Conservation (phyloP, 2,113 vertebrate genomes). For the Formicarius rufipectus region DNA sequence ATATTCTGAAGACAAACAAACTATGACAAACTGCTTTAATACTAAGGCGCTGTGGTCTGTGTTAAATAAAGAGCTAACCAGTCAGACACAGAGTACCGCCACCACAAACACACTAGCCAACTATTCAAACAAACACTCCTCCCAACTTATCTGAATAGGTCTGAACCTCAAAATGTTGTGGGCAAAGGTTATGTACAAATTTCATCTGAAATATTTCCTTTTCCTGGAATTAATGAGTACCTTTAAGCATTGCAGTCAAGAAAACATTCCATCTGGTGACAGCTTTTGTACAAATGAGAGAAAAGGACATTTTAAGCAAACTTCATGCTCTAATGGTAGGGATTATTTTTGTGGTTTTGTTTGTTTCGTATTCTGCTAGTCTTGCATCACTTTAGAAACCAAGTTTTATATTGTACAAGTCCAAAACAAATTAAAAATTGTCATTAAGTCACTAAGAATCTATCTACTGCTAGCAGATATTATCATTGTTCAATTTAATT, state of each 20-base stretch:
- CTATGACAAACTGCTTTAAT: background rate
- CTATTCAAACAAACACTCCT: background rate
- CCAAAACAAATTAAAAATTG: constrained; percentile 38
- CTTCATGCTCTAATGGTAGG: background rate
- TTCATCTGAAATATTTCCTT: background rate
- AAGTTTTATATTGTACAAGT: background rate
- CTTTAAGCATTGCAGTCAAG: constrained; percentile 60
- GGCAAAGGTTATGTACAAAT: constrained; percentile 5
- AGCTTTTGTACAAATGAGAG: constrained; percentile 52
- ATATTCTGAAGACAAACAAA: background rate
- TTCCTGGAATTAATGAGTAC: constrained; percentile 49
- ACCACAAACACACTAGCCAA: background rate
- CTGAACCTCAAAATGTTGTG: constrained; percentile 1
- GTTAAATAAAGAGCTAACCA: background rate
- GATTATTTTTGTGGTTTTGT: background rate
- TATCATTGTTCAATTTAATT: constrained; percentile 23
- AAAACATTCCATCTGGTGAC: constrained; percentile 20
- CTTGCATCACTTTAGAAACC: background rate
- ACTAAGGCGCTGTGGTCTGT: background rate
- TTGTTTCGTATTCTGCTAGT: background rate
- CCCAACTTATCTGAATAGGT: background rate
- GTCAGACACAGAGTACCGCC: background rate
- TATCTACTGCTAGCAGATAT: constrained; percentile 13
- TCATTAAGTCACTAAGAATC: background rate
- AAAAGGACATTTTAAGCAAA: constrained; percentile 60